Evolutionary conservation across 2,888 invertebrate species (phyloP).

Genomic region (Epinotia ramella): DNA sequence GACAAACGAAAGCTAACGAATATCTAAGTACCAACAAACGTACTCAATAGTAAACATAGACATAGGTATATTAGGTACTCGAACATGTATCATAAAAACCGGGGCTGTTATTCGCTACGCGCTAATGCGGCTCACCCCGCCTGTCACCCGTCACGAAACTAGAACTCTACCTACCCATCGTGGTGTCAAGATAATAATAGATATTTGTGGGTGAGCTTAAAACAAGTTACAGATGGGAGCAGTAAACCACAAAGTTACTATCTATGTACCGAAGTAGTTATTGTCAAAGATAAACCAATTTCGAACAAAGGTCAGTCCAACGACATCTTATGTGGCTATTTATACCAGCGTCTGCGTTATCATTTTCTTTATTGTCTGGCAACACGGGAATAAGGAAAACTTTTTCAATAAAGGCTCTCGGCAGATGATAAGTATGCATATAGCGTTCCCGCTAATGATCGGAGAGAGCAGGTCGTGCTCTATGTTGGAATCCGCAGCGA

Average conservation of each 20-base stretch:
- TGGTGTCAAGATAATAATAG: too few relatives aligned
- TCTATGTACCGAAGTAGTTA: not conserved
- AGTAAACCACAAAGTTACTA: not conserved
- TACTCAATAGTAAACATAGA: too few relatives aligned
- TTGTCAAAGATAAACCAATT: slow-evolving; percentile 19
- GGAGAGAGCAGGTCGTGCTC: slow-evolving; percentile 51
- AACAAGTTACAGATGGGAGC: too few relatives aligned
- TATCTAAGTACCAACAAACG: too few relatives aligned
- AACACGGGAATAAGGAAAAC: slow-evolving; percentile 56
- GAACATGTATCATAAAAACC: too few relatives aligned
- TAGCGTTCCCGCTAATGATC: slow-evolving; percentile 58
- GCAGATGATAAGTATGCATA: slow-evolving; percentile 62
- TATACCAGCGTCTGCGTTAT: slow-evolving; percentile 43
- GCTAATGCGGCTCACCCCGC: too few relatives aligned
- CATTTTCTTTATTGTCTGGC: slow-evolving; percentile 46
- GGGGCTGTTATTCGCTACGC: too few relatives aligned
- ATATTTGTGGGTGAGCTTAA: too few relatives aligned
- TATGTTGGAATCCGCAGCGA: slow-evolving; percentile 54
- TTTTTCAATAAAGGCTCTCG: slow-evolving; percentile 58
- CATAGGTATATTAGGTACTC: too few relatives aligned
- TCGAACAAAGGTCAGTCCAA: slow-evolving; percentile 35
- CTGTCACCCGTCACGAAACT: too few relatives aligned
- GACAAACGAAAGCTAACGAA: too few relatives aligned
- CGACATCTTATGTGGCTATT: slow-evolving; percentile 37
- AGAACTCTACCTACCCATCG: too few relatives aligned